Evolutionary conservation across 2,797 vertebrate species (phyloP).

Genomic region (Poeciliopsis turneri): DNA sequence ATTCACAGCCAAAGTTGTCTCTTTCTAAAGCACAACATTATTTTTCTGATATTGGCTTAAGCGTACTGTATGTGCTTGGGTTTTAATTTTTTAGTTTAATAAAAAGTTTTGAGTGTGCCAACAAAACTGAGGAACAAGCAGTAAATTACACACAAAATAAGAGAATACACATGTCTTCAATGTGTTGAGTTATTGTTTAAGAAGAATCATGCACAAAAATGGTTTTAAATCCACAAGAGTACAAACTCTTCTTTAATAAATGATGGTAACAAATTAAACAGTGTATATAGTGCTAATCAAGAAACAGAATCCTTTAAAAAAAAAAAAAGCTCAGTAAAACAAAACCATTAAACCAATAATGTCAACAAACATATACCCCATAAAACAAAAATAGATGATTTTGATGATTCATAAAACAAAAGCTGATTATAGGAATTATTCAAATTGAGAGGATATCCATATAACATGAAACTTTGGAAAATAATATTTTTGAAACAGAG

Average conservation of each 20-base stretch:
- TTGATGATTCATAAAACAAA: slow-evolving; percentile 28
- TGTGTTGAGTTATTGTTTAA: neutral
- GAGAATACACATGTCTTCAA: neutral
- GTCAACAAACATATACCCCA: slow-evolving; percentile 17
- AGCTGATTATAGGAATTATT: slow-evolving; percentile 19
- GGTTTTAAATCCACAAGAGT: slow-evolving; percentile 7
- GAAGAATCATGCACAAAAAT: slow-evolving; percentile 25
- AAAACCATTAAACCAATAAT: slow-evolving; percentile 9
- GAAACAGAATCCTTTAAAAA: slow-evolving; percentile 15
- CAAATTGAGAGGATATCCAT: slow-evolving; percentile 18
- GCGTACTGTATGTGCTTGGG: neutral
- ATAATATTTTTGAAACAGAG: slow-evolving; percentile 10
- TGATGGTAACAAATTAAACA: slow-evolving; percentile 41
- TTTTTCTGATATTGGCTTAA: neutral
- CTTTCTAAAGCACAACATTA: too few species aligned
- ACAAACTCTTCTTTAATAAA: slow-evolving; percentile 60
- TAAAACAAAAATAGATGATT: slow-evolving; percentile 27
- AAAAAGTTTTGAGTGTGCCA: neutral
- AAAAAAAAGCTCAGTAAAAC: neutral
- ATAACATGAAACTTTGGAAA: slow-evolving; percentile 16
- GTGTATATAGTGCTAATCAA: slow-evolving; percentile 21
- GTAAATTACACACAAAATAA: neutral
- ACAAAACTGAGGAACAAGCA: neutral
- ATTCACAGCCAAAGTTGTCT: too few species aligned
- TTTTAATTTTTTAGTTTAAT: neutral